Evolutionary conservation across 2,888 invertebrate genomes (phyloP).

Genomic region (Synanthedon vespiformis): DNA sequence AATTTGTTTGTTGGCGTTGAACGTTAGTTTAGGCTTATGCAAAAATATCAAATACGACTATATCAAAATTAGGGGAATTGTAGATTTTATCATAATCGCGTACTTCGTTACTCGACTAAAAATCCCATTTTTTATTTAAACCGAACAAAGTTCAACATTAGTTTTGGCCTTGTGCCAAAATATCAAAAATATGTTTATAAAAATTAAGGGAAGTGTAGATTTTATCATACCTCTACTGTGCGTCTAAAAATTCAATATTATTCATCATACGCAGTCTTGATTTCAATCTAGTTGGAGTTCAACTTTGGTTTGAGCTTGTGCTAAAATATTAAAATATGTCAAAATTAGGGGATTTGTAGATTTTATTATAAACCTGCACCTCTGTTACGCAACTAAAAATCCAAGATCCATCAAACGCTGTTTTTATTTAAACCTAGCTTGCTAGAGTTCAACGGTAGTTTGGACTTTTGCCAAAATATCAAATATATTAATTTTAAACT

Average conservation of each 20-base stretch:
- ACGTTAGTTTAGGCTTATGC: conserved; percentile 34
- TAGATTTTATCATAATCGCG: no score
- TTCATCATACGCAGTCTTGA: not conserved
- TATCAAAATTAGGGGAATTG: no score
- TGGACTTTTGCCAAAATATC: conserved; percentile 39
- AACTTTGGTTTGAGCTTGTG: conserved; percentile 31
- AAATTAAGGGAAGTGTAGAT: not conserved
- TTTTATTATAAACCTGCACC: no score
- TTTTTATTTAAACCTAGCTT: conserved; percentile 3
- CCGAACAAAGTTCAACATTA: conserved; percentile 13
- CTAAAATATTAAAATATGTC: conserved; percentile 33
- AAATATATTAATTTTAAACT: conserved; percentile 28
- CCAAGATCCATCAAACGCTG: not conserved
- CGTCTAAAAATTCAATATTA: not conserved
- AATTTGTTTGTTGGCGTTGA: conserved; percentile 10
- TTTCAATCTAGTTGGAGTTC: conserved; percentile 7
- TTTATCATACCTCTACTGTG: not conserved
- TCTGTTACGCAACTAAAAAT: not conserved
- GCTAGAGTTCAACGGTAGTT: conserved; percentile 19
- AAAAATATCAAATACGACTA: conserved; percentile 23
- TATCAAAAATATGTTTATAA: conserved; percentile 19
- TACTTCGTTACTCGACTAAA: not conserved
- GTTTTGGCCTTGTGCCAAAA: conserved; percentile 40
- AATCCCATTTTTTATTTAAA: not conserved
- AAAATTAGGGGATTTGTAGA: conserved; percentile 1